These are phyloP conservation scores for Diplogasteroides magnus DNA, from an alignment of 1,140 invertebrate species.

Conservation along the genomic window DNA sequence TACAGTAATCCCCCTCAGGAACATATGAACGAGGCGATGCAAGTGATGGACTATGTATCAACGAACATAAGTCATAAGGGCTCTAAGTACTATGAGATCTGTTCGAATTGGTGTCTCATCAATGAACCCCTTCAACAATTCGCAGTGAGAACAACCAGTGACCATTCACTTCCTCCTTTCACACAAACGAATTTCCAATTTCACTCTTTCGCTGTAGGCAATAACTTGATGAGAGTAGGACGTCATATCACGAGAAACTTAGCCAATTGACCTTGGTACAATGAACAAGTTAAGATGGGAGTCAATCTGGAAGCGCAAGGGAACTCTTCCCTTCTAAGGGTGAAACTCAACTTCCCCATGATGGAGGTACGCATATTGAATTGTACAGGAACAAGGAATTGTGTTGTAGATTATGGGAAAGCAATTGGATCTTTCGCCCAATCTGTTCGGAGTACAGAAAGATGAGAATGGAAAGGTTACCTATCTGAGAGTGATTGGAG, in stretches of 20 bases:
- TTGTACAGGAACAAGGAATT: too few relatives aligned
- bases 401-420: slow-evolving; percentile 42
- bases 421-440: slow-evolving; percentile 53
- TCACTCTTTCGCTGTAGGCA: background rate
- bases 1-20: slow-evolving; percentile 4
- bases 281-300: slow-evolving; percentile 25
- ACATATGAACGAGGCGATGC: slow-evolving; percentile 16
- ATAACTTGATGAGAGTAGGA: background rate
- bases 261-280: background rate
- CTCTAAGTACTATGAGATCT: slow-evolving; percentile 41
- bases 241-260: background rate
- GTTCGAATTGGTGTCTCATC: slow-evolving; percentile 51
- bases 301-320: slow-evolving; percentile 10
- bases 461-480: slow-evolving; percentile 11
- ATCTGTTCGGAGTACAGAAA: slow-evolving; percentile 48
- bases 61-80: slow-evolving; percentile 27
- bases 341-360: slow-evolving; percentile 51
- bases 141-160: slow-evolving; percentile 34
- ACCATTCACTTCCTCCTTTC: background rate
- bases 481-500: slow-evolving; percentile 19
- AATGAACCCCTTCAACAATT: slow-evolving; percentile 53
- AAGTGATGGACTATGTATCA: slow-evolving; percentile 15
- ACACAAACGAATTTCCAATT: background rate
- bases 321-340: slow-evolving; percentile 28
- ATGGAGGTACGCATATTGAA: slow-evolving; percentile 50